Percentiles rank a stretch among this genome's conserved stretches.
phyloP scores from a whole-genome alignment of 2,113 vertebrate genomes.

The Myotis yumanensis region DNA sequence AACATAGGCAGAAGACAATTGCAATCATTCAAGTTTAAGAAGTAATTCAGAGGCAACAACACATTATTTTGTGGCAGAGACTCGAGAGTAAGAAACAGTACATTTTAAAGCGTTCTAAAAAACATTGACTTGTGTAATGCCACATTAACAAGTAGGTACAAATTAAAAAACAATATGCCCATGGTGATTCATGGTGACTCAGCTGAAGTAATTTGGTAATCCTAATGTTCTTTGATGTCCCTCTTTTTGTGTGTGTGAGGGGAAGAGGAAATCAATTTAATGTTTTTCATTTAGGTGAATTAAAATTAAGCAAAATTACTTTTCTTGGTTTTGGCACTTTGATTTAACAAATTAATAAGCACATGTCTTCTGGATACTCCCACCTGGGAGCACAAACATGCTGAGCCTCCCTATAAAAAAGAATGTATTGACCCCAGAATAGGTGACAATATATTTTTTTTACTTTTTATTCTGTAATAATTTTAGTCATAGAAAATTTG shows the following conservation, averaged over 20 bases:
- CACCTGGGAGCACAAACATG: neutral
- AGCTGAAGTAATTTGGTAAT: slow-evolving; percentile 41
- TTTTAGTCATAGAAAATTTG: neutral
- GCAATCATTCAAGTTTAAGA: neutral
- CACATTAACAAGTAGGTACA: slow-evolving; percentile 22
- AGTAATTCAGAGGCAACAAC: neutral
- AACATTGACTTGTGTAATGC: neutral
- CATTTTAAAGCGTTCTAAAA: slow-evolving; percentile 15
- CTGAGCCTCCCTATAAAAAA: neutral
- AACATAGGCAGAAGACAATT: neutral
- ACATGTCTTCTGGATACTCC: neutral
- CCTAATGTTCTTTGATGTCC: slow-evolving; percentile 26
- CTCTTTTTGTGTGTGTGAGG: neutral
- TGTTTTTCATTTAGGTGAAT: slow-evolving; percentile 69
- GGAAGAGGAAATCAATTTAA: slow-evolving; percentile 56
- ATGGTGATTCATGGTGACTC: slow-evolving; percentile 25
- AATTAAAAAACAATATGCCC: slow-evolving; percentile 39
- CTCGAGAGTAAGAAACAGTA: neutral
- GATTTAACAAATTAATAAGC: slow-evolving; percentile 46
- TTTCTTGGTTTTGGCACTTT: slow-evolving; percentile 54
- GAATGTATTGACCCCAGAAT: neutral
- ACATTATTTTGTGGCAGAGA: neutral
- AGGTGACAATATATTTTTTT: neutral
- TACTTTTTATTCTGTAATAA: slow-evolving; percentile 35
- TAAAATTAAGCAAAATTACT: slow-evolving; percentile 63